Evolutionary conservation across 2,797 vertebrate species (phyloP), one percentile per base, ranked within the genome.

Genomic region (Pipistrellus nathusii): DNA sequence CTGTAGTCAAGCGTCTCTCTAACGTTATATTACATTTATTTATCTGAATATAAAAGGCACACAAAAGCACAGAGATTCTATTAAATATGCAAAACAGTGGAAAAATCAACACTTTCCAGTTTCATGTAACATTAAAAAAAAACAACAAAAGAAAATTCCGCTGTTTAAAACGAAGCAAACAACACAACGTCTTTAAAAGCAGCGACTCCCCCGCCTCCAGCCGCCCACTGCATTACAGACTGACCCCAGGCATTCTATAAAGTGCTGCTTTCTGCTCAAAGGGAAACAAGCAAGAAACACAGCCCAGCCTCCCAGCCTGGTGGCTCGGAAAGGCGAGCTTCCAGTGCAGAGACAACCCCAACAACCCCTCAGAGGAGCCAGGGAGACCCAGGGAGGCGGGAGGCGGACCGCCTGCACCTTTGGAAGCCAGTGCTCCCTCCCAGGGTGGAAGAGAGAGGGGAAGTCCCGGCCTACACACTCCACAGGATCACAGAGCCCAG

Each of bases 391-490:
- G 94, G 94, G 91, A 80, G 57, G 57, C 23, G 23, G 44, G 44
- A 21, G 21, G 55, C 1, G 10, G 55, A 0, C 21, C 18, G 21
- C 53, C 21, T 91, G 97, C 88, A 96, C 76, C 95, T 97, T 96
- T 96, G 94, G 91, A 96, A 97, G 97, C 81, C 35, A 85, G 92
- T 97, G 84, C 76, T 98, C 97, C 98, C 98, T 98, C 96, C 97
- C 90, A 97, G 96, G 96, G 95, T 97, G 97, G 94, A 96, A 97
- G 97, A 97, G 90, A 91, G 96, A 97, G 93, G 84, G 95, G 83
- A 97, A 95, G 95, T 84, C 96, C 97, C 80, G 95, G 97, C 73
- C 96, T 95, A 95, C 96, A 97, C 57, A 97, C 94, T 92, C 96
- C 51, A 94, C 90, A 64, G 96, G 97, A 86, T 95, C 95, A 94